Evolutionary conservation across 2,888 invertebrate genomes (phyloP).

Genomic region (Rhaphigaster nebulosa): DNA sequence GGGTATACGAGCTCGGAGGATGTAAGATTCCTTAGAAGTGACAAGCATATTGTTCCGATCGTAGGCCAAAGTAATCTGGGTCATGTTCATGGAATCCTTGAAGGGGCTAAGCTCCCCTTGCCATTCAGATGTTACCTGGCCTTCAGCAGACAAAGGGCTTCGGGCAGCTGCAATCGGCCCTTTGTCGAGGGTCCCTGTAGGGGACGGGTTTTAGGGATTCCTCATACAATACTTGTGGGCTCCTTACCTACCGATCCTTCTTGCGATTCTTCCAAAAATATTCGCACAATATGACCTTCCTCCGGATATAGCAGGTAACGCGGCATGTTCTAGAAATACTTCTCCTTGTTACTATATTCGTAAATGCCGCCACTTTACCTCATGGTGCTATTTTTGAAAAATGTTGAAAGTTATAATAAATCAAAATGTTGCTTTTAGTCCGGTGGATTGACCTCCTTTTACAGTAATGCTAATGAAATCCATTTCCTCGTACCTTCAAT

Average conservation of each 20-base stretch:
- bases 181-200: background rate
- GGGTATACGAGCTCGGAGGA: background rate
- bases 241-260: background rate
- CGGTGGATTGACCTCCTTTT: too few relatives aligned
- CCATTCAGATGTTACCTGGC: conserved; percentile 13
- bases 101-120: background rate
- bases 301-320: conserved; percentile 2
- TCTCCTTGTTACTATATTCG: background rate
- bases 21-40: conserved; percentile 2
- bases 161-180: background rate
- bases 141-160: background rate
- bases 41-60: conserved; percentile 15
- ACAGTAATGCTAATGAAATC: too few relatives aligned
- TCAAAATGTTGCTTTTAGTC: background rate
- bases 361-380: background rate
- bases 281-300: background rate
- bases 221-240: background rate
- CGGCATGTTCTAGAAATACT: background rate
- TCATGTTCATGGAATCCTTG: background rate
- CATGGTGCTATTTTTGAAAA: background rate
- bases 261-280: conserved; percentile 15
- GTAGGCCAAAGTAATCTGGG: background rate
- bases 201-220: background rate
- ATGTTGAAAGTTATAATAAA: background rate
- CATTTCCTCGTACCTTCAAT: too few relatives aligned